A percentile compares a stretch with the other conserved stretches of the same genome.
Evolutionary conservation across 2,888 invertebrate genomes (phyloP).

Genomic region (Acanthoscelides obtectus): DNA sequence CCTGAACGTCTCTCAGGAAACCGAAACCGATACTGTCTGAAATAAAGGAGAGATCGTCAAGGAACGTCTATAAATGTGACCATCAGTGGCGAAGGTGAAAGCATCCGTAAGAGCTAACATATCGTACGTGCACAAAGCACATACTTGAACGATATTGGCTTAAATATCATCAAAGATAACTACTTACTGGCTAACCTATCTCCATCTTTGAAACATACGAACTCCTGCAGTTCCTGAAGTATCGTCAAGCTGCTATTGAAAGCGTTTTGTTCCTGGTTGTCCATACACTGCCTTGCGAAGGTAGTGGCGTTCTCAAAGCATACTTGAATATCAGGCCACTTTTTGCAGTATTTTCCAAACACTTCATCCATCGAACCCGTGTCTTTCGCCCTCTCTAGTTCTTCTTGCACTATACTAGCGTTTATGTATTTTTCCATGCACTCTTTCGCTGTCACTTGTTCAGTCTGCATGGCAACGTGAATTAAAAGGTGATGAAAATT

Average conservation of each 20-base stretch:
- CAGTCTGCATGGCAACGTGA: too few species aligned
- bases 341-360: slow-evolving; percentile 61
- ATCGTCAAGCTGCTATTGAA: slow-evolving; percentile 62
- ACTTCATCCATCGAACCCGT: slow-evolving; percentile 49
- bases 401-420: slow-evolving; percentile 52
- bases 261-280: slow-evolving; percentile 56
- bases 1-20: too few species aligned
- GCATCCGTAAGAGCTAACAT: too few species aligned
- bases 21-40: too few species aligned
- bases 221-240: slow-evolving; percentile 64
- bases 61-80: too few species aligned
- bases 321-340: slow-evolving; percentile 54
- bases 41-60: too few species aligned
- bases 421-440: slow-evolving; percentile 61
- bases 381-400: slow-evolving; percentile 67
- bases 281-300: slow-evolving; percentile 60
- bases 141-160: too few species aligned
- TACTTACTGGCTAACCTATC: slow-evolving; percentile 74
- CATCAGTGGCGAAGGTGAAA: too few species aligned
- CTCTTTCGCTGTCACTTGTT: slow-evolving; percentile 43
- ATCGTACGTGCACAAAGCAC: too few species aligned
- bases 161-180: too few species aligned
- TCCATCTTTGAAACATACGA: slow-evolving; percentile 75
- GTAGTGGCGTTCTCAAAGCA: slow-evolving; percentile 59
- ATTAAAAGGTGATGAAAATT: neutral